phyloP scores from a whole-genome alignment of 2,113 vertebrate genomes.

The Corythoichthys intestinalis region DNA sequence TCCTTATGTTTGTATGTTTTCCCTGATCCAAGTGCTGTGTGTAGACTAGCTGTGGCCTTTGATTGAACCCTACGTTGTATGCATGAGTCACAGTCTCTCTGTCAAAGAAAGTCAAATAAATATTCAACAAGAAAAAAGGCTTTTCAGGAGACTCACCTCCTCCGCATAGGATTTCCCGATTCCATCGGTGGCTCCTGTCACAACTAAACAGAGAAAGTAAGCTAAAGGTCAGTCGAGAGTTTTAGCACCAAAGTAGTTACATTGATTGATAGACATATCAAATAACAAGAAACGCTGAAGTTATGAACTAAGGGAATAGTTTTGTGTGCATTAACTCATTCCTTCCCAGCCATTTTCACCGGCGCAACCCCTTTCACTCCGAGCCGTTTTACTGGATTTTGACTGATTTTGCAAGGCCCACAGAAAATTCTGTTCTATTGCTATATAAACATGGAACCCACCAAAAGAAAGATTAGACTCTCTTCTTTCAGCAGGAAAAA shows the following conservation, averaged over 20 bases:
- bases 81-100: conserved; percentile 58
- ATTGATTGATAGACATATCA: not conserved
- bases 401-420: no score
- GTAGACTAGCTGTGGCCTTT: conserved; percentile 24
- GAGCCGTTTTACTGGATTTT: no score
- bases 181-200: conserved; percentile 94
- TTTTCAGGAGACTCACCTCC: conserved; percentile 77
- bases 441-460: no score
- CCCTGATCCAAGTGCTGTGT: not conserved
- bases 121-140: conserved; percentile 22
- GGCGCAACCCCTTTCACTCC: no score
- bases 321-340: no score
- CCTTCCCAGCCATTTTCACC: no score
- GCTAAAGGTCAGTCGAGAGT: not conserved
- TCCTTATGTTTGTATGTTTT: not conserved
- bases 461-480: no score
- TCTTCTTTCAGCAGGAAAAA: no score
- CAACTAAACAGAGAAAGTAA: conserved; percentile 70
- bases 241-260: not conserved
- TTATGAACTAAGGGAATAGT: no score
- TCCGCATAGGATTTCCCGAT: conserved; percentile 94
- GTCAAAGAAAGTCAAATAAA: conserved; percentile 29
- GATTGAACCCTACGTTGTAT: conserved; percentile 33
- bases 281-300: not conserved
- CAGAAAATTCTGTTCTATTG: no score